Conservation (phyloP, 2,888 invertebrate genomes). For the Argynnis bischoffii region DNA sequence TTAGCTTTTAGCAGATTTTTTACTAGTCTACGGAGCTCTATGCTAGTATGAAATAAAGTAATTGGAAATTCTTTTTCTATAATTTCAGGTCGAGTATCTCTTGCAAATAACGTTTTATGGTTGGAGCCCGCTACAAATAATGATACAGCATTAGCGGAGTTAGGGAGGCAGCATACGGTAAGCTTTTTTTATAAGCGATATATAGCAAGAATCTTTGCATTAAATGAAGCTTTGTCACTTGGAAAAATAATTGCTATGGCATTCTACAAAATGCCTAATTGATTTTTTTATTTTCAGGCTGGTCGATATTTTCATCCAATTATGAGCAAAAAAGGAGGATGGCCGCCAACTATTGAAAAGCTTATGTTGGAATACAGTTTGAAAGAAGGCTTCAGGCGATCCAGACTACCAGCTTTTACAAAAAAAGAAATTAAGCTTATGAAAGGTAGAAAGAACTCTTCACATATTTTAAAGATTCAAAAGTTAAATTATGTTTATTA, state of each 20-base stretch:
- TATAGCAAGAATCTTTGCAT: background rate
- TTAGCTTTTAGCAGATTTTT: too few relatives aligned
- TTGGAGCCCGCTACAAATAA: slow-evolving; percentile 40
- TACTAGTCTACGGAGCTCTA: background rate
- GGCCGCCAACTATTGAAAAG: slow-evolving; percentile 52
- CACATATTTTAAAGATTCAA: background rate
- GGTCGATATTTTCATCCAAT: slow-evolving; percentile 70
- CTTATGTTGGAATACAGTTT: slow-evolving; percentile 47
- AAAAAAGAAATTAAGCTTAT: slow-evolving; percentile 54
- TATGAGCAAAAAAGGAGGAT: slow-evolving; percentile 55
- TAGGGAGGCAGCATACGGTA: slow-evolving; percentile 44
- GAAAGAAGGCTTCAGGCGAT: slow-evolving; percentile 47
- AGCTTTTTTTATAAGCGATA: background rate
- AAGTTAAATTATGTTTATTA: background rate
- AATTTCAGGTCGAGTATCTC: slow-evolving; percentile 45
- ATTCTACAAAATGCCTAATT: background rate
- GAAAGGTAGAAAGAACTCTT: slow-evolving; percentile 48
- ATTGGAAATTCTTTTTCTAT: background rate
- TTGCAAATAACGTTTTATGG: slow-evolving; percentile 47
- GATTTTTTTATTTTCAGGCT: slow-evolving; percentile 43
- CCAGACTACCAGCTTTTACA: slow-evolving; percentile 67
- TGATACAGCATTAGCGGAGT: slow-evolving; percentile 44
- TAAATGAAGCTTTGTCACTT: background rate
- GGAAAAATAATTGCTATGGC: background rate
- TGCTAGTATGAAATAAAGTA: background rate